Percentiles rank a stretch among this genome's conserved stretches.
Conservation (phyloP, 2,797 vertebrate species). For the Propithecus perrieri region DNA sequence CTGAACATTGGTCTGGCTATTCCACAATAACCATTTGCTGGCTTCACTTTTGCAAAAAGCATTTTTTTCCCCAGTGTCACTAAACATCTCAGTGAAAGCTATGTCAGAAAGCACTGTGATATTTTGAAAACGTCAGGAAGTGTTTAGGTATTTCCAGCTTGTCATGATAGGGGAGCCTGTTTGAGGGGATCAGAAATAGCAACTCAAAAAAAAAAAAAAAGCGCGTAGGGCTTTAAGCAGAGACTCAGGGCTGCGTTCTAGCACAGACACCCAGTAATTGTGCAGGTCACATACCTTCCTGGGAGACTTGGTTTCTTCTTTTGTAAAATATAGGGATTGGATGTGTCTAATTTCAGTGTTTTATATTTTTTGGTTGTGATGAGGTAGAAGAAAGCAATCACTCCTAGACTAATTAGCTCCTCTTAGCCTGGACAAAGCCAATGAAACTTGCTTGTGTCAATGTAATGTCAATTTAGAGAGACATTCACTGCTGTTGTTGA, state of each 20-base stretch:
- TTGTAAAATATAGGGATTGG: neutral
- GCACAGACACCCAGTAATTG: neutral
- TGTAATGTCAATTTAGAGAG: neutral
- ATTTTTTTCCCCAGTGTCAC: neutral
- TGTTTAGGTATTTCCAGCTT: neutral
- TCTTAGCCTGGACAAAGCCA: neutral
- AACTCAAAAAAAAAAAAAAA: neutral
- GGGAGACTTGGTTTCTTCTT: neutral
- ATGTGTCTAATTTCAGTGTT: neutral
- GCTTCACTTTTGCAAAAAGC: slow-evolving; percentile 8
- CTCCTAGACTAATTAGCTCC: neutral
- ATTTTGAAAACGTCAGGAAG: slow-evolving; percentile 16
- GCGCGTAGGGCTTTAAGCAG: neutral
- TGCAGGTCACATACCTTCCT: neutral
- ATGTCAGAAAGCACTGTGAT: slow-evolving; percentile 15
- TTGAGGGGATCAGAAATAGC: neutral
- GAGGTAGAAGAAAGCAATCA: neutral
- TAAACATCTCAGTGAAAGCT: neutral
- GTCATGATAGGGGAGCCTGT: neutral
- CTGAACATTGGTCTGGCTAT: neutral
- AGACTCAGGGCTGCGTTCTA: neutral
- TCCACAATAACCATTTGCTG: neutral
- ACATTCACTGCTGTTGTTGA: neutral
- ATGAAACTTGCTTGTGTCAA: neutral
- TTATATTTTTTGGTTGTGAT: neutral